Conservation (phyloP, 2,888 invertebrate species). For the Eristalis intricaria region DNA sequence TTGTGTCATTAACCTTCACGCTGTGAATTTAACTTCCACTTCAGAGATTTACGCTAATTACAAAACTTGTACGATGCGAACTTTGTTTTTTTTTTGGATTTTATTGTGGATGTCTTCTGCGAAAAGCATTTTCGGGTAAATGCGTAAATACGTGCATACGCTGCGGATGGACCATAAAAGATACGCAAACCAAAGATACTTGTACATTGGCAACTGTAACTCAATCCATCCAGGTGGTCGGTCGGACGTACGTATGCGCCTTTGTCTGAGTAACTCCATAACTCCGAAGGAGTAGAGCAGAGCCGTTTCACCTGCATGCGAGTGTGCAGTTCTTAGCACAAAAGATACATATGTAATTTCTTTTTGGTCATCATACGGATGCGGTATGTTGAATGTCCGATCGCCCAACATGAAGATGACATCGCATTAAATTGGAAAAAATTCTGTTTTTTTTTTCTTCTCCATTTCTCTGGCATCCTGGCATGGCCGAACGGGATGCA, state of each 20-base stretch:
- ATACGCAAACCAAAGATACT: conserved; percentile 28
- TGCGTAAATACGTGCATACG: conserved; percentile 22
- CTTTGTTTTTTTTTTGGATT: background rate
- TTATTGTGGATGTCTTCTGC: background rate
- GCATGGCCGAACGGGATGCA: background rate
- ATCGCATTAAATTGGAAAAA: conserved; percentile 62
- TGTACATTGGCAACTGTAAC: conserved; percentile 44
- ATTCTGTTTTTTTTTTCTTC: conserved; percentile 4
- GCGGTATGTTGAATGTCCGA: conserved; percentile 38
- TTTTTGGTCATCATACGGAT: conserved; percentile 24
- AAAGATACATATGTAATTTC: conserved; percentile 38
- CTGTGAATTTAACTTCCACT: conserved; percentile 54
- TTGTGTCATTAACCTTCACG: conserved; percentile 63
- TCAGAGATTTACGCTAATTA: conserved; percentile 66
- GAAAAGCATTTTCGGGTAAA: conserved; percentile 23
- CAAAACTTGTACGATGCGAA: conserved; percentile 44
- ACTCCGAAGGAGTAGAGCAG: conserved; percentile 9
- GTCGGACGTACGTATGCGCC: background rate
- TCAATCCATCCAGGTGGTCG: conserved; percentile 63
- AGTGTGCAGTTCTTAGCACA: background rate
- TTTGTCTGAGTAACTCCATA: conserved; percentile 23
- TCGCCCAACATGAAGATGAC: conserved; percentile 64
- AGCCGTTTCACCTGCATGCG: conserved; percentile 23
- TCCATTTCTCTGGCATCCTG: background rate
- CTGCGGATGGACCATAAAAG: conserved; percentile 33